Evolutionary conservation across 1,140 invertebrate species (phyloP), one percentile per base, ranked within the genome.

Genomic region (Zaprionus capensis): DNA sequence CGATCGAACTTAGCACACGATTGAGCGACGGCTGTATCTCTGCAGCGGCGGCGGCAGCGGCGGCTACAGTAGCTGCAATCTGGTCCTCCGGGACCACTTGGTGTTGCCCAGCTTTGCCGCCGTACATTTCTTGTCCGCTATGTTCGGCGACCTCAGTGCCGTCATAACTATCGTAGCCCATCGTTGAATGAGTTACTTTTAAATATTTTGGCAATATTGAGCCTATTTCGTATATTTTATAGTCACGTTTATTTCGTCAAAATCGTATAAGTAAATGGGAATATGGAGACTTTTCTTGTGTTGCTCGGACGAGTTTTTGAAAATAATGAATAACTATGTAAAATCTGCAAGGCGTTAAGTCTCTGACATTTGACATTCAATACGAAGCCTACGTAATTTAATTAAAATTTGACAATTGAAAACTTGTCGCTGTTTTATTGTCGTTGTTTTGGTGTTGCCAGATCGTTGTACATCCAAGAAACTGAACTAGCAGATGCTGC

Each of bases 21-120:
- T 87, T 88, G 2, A 81, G 53, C 11, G 84, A 81, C 24, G 81
- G 71, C 34, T 71, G 61, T 17, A 80, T 7, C 7, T 77, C 67
- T 6, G 62, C 63, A 7, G 31, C 58, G 6, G 53, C 66, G 26
- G 20, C 34, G 17, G 36, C 36, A 4, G 67, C 58, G 34, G 67
- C 58, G 24, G 51, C 58, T 1, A 49, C 51, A 14, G 66, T 59
- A 12, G 55, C 73, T 28, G 55, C 44, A 12, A 75, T 41, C 20
- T 64, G 53, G 9, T 75, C 67, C 11, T 62, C 51, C 12, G 46
- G 56, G 7, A 51, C 65, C 17, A 44, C 38, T 15, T 28, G 24
- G 1, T 51, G 46, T 20, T 51, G 57, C 28, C 38, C 55, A n/a
- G n/a, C 51, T 24, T 67, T 67, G 24, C 44, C 56, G 36, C 14